Evolutionary conservation across 2,888 invertebrate genomes (phyloP).

Genomic region (Sceliomorpha sp.): DNA sequence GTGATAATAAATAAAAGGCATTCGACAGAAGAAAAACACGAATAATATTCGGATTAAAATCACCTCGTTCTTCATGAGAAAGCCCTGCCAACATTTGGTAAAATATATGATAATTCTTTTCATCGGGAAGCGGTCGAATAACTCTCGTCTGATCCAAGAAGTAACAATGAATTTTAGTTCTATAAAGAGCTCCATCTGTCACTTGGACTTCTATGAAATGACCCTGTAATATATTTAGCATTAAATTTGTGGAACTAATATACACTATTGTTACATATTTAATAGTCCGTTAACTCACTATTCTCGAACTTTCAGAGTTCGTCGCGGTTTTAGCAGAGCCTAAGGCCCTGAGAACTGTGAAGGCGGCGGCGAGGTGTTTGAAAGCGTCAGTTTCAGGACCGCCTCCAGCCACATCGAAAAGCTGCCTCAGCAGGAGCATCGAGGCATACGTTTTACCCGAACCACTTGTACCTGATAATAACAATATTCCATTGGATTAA

Average conservation of each 20-base stretch:
- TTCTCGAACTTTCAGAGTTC: slow-evolving; percentile 95
- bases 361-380: slow-evolving; percentile 96
- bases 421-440: slow-evolving; percentile 92
- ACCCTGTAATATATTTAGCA: slow-evolving; percentile 83
- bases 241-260: too few relatives aligned
- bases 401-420: slow-evolving; percentile 96
- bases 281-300: slow-evolving; percentile 83
- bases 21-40: too few relatives aligned
- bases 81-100: slow-evolving; percentile 97
- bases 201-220: slow-evolving; percentile 98
- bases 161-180: slow-evolving; percentile 97
- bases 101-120: slow-evolving; percentile 98
- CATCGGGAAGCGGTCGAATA: slow-evolving; percentile 90
- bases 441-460: slow-evolving; percentile 97
- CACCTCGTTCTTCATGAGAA: slow-evolving; percentile 89
- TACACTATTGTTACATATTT: too few relatives aligned
- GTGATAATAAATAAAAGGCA: too few relatives aligned
- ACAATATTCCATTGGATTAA: slow-evolving; percentile 1
- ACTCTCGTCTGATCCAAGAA: slow-evolving; percentile 96
- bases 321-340: slow-evolving; percentile 94
- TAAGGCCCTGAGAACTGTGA: slow-evolving; percentile 94
- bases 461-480: slow-evolving; percentile 88
- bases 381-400: slow-evolving; percentile 97
- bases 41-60: slow-evolving; percentile 16
- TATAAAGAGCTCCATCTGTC: slow-evolving; percentile 95